Evolutionary conservation across 2,888 invertebrate genomes (phyloP), one percentile per base, ranked within the genome.

Genomic region (Dynastes maya): DNA sequence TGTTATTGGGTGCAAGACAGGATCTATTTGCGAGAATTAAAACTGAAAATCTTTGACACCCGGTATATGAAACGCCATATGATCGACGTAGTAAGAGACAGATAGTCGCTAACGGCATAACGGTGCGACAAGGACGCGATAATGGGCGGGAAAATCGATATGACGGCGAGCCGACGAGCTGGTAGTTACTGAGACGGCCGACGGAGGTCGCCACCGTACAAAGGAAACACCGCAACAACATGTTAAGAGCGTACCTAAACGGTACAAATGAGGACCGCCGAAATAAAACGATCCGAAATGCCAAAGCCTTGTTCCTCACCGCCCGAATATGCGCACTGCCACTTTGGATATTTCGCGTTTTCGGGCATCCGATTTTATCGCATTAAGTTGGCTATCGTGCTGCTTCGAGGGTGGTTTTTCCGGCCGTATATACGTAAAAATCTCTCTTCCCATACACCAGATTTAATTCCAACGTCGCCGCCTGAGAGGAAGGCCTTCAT

Each of bases 361-460:
- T 88, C 88, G 86, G 88, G 86, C 51, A 49, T 49, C 84, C 87
- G 87, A 87, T 88, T 88, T 88, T 84, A 83, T 86, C 84, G 83
- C 88, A 88, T 87, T 89, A 89, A 89, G 89, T 89, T 89, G 88
- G 88, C 88, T 86, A 86, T 86, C 88, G 89, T 89, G 88, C 86
- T 87, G 84, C 88, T 88, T 85, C 85, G 84, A 88, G 88, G 89
- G 88, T 88, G 88, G 86, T 88, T 87, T 77, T 70, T 70, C 70
- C 68, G 49, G 27, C 68, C 29, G 45, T 45, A 45, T 11, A 29
- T 72, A 85, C 84, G 86, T 85, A 85, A 84, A 85, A 86, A 85
- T 81, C 82, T 81, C 83, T 82, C 83, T 80, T 81, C 80, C 83
- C 84, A 83, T 79, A 82, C 82, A 32, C 5, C 32, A 82, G 81